phyloP scores from a whole-genome alignment of 2,113 vertebrate species.

The Epinephelus cyanopodus region DNA sequence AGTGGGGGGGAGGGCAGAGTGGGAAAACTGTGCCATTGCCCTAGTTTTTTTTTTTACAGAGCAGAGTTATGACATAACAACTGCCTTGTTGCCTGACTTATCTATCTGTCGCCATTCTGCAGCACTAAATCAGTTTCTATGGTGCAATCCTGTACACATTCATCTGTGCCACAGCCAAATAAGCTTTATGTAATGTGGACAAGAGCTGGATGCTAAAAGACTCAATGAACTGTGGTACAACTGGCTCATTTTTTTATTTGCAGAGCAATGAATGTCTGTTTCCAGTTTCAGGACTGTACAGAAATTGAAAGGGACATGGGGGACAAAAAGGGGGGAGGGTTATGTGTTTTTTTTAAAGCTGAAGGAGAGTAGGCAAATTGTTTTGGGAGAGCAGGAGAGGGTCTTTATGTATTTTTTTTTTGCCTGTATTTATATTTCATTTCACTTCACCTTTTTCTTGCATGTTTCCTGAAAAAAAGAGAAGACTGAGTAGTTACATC shows the following conservation, averaged over 20 bases:
- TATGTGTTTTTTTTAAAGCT: neutral
- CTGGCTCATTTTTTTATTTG: slow-evolving; percentile 27
- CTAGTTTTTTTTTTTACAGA: slow-evolving; percentile 74
- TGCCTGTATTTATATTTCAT: neutral
- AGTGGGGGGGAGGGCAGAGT: neutral
- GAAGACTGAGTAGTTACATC: neutral
- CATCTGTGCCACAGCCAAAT: slow-evolving; percentile 57
- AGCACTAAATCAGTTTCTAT: slow-evolving; percentile 59
- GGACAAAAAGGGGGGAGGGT: neutral
- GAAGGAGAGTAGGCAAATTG: neutral
- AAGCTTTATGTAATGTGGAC: slow-evolving; percentile 71
- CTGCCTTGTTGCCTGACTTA: slow-evolving; percentile 64
- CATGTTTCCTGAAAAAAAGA: neutral
- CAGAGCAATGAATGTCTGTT: slow-evolving; percentile 25
- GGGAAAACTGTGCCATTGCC: slow-evolving; percentile 76
- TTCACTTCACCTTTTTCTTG: neutral
- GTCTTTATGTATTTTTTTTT: too few species aligned
- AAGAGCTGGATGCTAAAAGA: slow-evolving; percentile 53
- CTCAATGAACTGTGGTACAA: slow-evolving; percentile 55
- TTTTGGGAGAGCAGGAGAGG: neutral
- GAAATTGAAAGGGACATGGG: neutral
- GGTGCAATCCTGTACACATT: slow-evolving; percentile 55
- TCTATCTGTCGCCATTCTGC: slow-evolving; percentile 64
- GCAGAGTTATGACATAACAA: slow-evolving; percentile 80
- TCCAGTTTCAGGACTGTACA: neutral